These are phyloP conservation scores for Ceyx melanurus DNA, from an alignment of 2,113 vertebrate species.

Conservation along the genomic window DNA sequence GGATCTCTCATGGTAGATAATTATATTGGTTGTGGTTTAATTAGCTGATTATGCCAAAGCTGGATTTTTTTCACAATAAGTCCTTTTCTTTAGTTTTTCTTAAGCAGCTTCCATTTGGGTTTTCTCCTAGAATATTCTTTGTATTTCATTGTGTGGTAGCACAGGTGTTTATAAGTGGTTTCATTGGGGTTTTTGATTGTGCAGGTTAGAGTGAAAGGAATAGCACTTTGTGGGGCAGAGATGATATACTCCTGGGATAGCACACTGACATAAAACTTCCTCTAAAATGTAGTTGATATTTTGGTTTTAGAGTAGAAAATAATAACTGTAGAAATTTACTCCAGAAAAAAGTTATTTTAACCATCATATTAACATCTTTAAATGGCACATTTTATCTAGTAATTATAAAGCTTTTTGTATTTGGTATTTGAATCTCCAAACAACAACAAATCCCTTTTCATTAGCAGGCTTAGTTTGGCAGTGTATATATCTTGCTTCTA, in stretches of 20 bases:
- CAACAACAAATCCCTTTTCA: not conserved
- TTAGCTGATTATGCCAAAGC: constrained; percentile 22
- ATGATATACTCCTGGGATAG: not conserved
- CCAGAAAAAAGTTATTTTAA: not conserved
- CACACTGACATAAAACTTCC: not conserved
- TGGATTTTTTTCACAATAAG: constrained; percentile 9
- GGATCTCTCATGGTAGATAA: not conserved
- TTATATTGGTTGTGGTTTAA: constrained; percentile 44
- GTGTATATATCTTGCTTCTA: not conserved
- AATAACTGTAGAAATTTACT: not conserved
- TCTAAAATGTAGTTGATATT: not conserved
- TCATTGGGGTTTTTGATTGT: not conserved
- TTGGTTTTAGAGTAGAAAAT: not conserved
- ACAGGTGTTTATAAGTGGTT: not conserved
- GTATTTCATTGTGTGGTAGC: not conserved
- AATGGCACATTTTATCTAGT: not conserved
- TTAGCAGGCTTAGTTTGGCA: not conserved
- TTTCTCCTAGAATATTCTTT: not conserved
- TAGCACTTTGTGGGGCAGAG: not conserved
- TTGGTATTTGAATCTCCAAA: not conserved
- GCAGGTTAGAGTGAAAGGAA: not conserved
- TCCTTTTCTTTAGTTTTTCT: not conserved
- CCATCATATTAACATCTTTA: not conserved
- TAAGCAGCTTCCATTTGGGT: not conserved
- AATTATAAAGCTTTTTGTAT: not conserved